Evolutionary conservation across 1,140 invertebrate species (phyloP).

Genomic region (Rhyzopertha dominica): DNA sequence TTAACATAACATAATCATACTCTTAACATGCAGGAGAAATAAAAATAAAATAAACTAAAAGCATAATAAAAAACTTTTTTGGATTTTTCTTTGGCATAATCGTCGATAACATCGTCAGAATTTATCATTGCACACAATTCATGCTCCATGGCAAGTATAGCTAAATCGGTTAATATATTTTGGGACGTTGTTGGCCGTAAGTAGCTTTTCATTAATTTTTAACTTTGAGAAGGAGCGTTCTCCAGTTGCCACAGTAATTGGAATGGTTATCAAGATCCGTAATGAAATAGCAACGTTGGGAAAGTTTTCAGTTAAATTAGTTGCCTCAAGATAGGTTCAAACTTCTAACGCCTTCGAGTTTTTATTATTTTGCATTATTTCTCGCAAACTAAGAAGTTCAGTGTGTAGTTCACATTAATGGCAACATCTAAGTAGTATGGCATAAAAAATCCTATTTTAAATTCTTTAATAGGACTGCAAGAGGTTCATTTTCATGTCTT

Average conservation of each 20-base stretch:
- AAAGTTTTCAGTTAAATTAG: conserved; percentile 13
- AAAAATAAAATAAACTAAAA: too few relatives aligned
- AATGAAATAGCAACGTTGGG: conserved; percentile 15
- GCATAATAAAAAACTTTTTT: too few relatives aligned
- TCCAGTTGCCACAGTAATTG: conserved; percentile 21
- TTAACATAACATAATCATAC: too few relatives aligned
- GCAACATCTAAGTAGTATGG: too few relatives aligned
- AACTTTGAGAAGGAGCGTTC: conserved; percentile 28
- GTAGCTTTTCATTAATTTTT: conserved; percentile 31
- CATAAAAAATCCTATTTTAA: too few relatives aligned
- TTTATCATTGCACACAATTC: conserved; percentile 7
- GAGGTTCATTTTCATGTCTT: too few relatives aligned
- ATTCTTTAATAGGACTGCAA: too few relatives aligned
- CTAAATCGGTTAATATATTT: too few relatives aligned
- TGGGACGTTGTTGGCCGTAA: conserved; percentile 23
- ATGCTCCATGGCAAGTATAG: conserved; percentile 15
- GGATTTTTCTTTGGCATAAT: conserved; percentile 10
- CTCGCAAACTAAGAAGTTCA: too few relatives aligned
- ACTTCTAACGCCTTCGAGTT: conserved; percentile 3
- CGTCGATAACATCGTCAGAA: conserved; percentile 9
- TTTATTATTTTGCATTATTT: too few relatives aligned
- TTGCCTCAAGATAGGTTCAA: conserved; percentile 11
- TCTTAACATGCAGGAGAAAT: too few relatives aligned
- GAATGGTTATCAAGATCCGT: conserved; percentile 25
- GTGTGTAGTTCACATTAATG: too few relatives aligned